These are phyloP conservation scores for Drosophila paucipuncta DNA, from an alignment of 2,888 invertebrate species.

Conservation along the genomic window DNA sequence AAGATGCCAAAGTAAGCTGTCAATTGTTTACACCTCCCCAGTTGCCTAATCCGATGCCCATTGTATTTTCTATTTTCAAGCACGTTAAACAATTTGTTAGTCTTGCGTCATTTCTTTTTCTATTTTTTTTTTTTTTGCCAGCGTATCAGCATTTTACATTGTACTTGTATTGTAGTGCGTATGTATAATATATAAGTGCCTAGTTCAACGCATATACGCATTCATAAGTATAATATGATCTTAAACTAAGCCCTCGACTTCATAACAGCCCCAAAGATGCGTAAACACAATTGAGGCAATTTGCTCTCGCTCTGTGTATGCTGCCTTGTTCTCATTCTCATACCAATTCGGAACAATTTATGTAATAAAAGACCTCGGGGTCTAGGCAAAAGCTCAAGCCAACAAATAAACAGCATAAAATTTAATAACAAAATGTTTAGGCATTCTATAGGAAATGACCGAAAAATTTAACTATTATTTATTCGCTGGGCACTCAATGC, in stretches of 20 bases:
- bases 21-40: constrained; percentile 10
- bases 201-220: constrained; percentile 23
- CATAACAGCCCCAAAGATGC: constrained; percentile 9
- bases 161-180: constrained; percentile 3
- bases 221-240: constrained; percentile 48
- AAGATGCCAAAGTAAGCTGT: constrained; percentile 22
- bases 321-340: constrained; percentile 8
- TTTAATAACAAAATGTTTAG: constrained; percentile 77
- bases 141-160: neutral
- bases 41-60: constrained; percentile 18
- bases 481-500: constrained; percentile 60
- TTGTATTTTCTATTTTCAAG: constrained; percentile 25
- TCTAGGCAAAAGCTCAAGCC: constrained; percentile 24
- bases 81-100: constrained; percentile 39
- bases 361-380: constrained; percentile 47
- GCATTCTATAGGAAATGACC: constrained; percentile 29
- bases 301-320: constrained; percentile 42
- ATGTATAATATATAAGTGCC: constrained; percentile 28
- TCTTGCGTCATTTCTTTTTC: constrained; percentile 33
- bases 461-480: constrained; percentile 79
- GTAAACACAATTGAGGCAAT: constrained; percentile 69
- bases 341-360: constrained; percentile 37
- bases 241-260: constrained; percentile 58
- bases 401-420: constrained; percentile 75
- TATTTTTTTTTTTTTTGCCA: neutral